A percentile compares a stretch with the other conserved stretches of the same genome.
These are phyloP conservation scores for Cantharis rustica DNA, from an alignment of 2,888 invertebrate genomes.

Conservation along the genomic window DNA sequence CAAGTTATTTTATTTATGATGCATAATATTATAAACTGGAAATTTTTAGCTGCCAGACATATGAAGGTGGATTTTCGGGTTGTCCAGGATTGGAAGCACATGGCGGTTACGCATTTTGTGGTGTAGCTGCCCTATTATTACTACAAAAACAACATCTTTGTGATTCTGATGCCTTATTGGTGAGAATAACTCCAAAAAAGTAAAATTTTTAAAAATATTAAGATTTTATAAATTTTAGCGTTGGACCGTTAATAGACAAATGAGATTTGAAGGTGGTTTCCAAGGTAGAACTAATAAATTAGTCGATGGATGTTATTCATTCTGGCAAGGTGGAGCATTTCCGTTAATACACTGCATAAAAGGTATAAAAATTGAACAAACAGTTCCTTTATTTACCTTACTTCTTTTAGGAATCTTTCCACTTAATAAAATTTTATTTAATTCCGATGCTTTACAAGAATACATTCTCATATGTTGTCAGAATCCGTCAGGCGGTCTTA, in stretches of 20 bases:
- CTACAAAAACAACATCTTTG: constrained; percentile 76
- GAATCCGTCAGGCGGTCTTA: constrained; percentile 81
- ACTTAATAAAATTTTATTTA: constrained; percentile 73
- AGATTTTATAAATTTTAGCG: constrained; percentile 57
- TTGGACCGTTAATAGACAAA: constrained; percentile 91
- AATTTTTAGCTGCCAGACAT: constrained; percentile 84
- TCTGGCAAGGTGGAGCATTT: constrained; percentile 96
- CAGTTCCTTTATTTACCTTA: not conserved
- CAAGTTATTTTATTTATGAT: too few species aligned
- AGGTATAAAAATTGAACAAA: constrained; percentile 35
- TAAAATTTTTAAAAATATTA: constrained; percentile 3
- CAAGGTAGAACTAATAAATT: constrained; percentile 97
- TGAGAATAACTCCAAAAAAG: constrained; percentile 42
- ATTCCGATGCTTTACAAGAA: constrained; percentile 89
- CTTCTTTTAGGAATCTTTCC: constrained; percentile 56
- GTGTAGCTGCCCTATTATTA: constrained; percentile 85
- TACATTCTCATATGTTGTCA: constrained; percentile 95
- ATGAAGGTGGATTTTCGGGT: constrained; percentile 98
- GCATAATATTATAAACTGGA: too few species aligned
- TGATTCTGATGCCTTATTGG: constrained; percentile 75
- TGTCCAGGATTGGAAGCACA: constrained; percentile 96
- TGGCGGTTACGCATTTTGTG: constrained; percentile 99
- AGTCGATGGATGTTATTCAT: constrained; percentile 98
- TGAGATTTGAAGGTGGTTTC: constrained; percentile 95
- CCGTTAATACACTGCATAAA: constrained; percentile 78